Evolutionary conservation across 2,797 vertebrate genomes (phyloP).

Genomic region (Vireo griseus): DNA sequence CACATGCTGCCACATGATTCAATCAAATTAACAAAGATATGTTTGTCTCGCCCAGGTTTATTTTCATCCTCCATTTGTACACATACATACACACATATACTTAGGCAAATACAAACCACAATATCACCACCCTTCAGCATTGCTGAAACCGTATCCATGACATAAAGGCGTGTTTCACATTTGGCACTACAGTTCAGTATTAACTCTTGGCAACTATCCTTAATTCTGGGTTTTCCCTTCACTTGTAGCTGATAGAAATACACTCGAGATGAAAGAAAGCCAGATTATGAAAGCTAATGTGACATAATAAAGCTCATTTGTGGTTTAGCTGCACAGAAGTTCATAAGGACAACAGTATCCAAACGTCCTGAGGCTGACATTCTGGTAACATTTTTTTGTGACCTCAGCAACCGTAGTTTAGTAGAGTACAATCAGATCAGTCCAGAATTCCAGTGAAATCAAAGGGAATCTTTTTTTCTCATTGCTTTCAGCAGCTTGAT

Average conservation of each 20-base stretch:
- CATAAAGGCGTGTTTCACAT: background rate
- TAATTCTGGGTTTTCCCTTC: background rate
- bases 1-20: background rate
- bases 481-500: background rate
- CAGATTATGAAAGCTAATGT: background rate
- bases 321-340: background rate
- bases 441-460: background rate
- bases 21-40: background rate
- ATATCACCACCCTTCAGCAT: background rate
- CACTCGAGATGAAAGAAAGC: background rate
- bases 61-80: background rate
- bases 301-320: background rate
- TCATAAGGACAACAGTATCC: too few relatives aligned
- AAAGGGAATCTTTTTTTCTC: background rate
- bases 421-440: background rate
- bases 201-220: background rate
- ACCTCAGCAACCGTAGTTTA: accelerated
- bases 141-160: background rate
- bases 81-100: too few relatives aligned
- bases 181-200: background rate
- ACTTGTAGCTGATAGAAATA: background rate
- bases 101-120: background rate
- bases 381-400: background rate
- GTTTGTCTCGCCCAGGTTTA: background rate
- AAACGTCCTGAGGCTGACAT: background rate